Evolutionary conservation across 2,797 vertebrate genomes (phyloP).

Genomic region (Graptemys geographica): DNA sequence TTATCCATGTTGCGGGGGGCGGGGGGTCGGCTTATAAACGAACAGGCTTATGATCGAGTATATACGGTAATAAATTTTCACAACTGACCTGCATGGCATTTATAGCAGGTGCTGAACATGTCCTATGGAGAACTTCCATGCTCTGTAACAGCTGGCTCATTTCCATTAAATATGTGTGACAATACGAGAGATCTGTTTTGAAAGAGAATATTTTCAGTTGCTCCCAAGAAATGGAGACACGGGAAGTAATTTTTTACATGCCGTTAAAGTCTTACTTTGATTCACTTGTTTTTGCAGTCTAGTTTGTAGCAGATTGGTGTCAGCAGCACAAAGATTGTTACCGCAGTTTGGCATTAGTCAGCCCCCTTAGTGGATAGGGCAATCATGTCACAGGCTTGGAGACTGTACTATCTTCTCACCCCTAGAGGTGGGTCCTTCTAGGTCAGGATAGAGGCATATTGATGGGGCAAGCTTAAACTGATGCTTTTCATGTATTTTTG

Average conservation of each 20-base stretch:
- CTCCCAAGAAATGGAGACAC: slow-evolving; percentile 8
- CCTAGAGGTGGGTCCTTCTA: not conserved
- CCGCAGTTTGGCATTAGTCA: not conserved
- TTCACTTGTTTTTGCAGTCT: not conserved
- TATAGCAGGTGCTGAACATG: slow-evolving; percentile 96
- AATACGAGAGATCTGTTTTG: slow-evolving; percentile 89
- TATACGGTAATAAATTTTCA: not conserved
- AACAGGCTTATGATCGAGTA: too few species aligned
- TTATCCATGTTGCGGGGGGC: too few species aligned
- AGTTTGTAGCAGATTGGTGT: not conserved
- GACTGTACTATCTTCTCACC: not conserved
- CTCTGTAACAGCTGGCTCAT: slow-evolving; percentile 94
- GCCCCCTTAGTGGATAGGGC: not conserved
- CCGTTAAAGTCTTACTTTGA: not conserved
- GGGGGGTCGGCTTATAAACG: too few species aligned
- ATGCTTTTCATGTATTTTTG: not conserved
- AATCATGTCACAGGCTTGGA: not conserved
- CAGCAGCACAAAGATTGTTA: not conserved
- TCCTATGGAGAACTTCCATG: slow-evolving; percentile 98
- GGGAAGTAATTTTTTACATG: not conserved
- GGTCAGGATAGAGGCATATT: not conserved
- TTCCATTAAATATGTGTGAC: slow-evolving; percentile 92
- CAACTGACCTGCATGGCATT: slow-evolving; percentile 94
- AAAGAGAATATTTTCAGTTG: slow-evolving; percentile 48
- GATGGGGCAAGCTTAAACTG: not conserved